phyloP scores from a whole-genome alignment of 2,888 invertebrate species.

The Drosophila cognata region DNA sequence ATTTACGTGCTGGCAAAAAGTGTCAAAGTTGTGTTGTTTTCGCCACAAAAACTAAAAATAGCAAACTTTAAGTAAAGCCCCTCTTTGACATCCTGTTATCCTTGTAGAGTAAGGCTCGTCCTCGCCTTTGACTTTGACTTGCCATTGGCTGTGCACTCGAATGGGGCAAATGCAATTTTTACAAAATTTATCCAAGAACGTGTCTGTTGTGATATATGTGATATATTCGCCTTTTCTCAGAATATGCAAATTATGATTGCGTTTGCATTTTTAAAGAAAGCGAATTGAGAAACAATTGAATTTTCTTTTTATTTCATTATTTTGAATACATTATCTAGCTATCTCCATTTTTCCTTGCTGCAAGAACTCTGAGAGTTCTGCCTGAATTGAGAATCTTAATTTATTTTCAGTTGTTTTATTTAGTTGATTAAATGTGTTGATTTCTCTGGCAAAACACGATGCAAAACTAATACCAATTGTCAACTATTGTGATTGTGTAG shows the following conservation, averaged over 20 bases:
- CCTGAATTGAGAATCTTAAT: neutral
- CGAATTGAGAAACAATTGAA: neutral
- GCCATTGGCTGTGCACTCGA: slow-evolving; percentile 38
- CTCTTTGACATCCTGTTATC: slow-evolving; percentile 25
- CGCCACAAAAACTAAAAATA: slow-evolving; percentile 3
- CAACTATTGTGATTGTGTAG: neutral
- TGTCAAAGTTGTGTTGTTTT: slow-evolving; percentile 40
- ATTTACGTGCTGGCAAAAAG: slow-evolving; percentile 43
- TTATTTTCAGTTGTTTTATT: neutral
- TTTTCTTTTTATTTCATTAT: neutral
- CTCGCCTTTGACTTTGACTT: slow-evolving; percentile 45
- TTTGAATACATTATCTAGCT: neutral
- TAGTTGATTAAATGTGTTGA: neutral
- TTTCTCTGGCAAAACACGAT: neutral
- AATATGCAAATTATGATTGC: slow-evolving; percentile 13
- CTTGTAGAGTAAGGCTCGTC: slow-evolving; percentile 3
- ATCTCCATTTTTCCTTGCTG: neutral
- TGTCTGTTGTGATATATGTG: slow-evolving; percentile 15
- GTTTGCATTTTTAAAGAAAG: slow-evolving; percentile 6
- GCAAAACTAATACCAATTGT: neutral
- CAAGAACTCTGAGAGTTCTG: neutral
- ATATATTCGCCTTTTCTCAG: neutral
- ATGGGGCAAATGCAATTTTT: slow-evolving; percentile 50
- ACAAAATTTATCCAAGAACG: slow-evolving; percentile 55
- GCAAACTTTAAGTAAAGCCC: neutral